A percentile compares a stretch with the other conserved stretches of the same genome.
Conservation (phyloP, 2,113 vertebrate genomes). For the Platichthys stellatus region DNA sequence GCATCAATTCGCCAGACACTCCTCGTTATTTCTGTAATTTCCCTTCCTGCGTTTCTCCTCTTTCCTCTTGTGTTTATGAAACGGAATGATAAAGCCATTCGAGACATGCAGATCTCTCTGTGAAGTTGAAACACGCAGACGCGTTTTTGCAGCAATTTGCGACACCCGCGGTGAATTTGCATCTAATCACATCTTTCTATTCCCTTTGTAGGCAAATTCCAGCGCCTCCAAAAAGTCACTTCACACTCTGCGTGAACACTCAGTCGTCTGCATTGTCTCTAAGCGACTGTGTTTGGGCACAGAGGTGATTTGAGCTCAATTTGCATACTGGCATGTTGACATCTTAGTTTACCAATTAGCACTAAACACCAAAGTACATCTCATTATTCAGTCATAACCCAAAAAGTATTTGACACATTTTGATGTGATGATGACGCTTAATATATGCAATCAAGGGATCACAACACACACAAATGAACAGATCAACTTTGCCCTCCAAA, state of each 20-base stretch:
- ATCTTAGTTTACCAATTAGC: background rate
- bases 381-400: background rate
- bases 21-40: background rate
- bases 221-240: background rate
- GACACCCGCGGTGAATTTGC: background rate
- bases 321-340: background rate
- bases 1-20: background rate
- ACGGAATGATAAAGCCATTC: background rate
- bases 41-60: background rate
- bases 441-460: background rate
- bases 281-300: background rate
- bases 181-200: background rate
- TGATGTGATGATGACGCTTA: background rate
- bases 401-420: background rate
- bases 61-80: background rate
- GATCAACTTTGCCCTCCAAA: background rate
- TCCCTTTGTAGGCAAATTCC: background rate
- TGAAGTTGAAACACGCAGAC: background rate
- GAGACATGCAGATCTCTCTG: background rate
- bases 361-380: background rate
- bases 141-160: background rate
- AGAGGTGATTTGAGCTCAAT: background rate
- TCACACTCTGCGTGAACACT: slow-evolving; percentile 5
- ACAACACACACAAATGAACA: background rate
- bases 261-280: background rate